Evolutionary conservation across 1,140 invertebrate genomes (phyloP), one percentile per base, ranked within the genome.

Genomic region (Tetramorium simillimum): DNA sequence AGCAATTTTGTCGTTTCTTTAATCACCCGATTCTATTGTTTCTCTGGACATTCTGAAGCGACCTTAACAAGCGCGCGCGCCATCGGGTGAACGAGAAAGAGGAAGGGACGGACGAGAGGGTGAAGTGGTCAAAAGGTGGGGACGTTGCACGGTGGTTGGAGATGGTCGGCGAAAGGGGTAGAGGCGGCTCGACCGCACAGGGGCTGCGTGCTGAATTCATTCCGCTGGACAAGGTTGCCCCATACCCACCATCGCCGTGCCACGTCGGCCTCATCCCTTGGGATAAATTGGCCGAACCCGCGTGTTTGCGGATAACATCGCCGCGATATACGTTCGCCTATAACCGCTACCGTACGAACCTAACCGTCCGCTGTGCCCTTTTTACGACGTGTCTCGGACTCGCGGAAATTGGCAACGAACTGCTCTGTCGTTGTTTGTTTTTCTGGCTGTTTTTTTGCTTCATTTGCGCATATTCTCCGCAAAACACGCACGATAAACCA

Each of bases 241-340:
- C 91, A 92, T 86, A 91, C 93, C 90, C 90, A 53, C 76, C 90
- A 89, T 80, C 80, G 28, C 86, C 85, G n/a, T 82, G 75, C 90
- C 76, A 90, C 90, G 86, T 92, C 88, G 89, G 88, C 88, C 92
- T 91, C 93, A 92, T 94, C 94, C 92, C 93, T 93, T 92, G 93
- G 94, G 94, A 95, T 95, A 94, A 95, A 95, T 95, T 95, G 94
- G 93, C 92, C 93, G 90, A 93, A 93, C 92, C 92, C 93, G 91
- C 92, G 92, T 95, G 93, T 95, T 95, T 94, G 93, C 91, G 93
- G 92, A 94, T 94, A 95, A 94, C 94, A 95, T 94, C 89, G 92
- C 89, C 87, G 92, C 92, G 93, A 94, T 94, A 94, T 94, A 92
- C 90, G 91, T 87, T 88, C 88, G 86, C 85, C 91, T 92, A 91